Evolutionary conservation across 2,888 invertebrate genomes (phyloP), one percentile per base, ranked within the genome.

Genomic region (Sarcophaga subvicina): DNA sequence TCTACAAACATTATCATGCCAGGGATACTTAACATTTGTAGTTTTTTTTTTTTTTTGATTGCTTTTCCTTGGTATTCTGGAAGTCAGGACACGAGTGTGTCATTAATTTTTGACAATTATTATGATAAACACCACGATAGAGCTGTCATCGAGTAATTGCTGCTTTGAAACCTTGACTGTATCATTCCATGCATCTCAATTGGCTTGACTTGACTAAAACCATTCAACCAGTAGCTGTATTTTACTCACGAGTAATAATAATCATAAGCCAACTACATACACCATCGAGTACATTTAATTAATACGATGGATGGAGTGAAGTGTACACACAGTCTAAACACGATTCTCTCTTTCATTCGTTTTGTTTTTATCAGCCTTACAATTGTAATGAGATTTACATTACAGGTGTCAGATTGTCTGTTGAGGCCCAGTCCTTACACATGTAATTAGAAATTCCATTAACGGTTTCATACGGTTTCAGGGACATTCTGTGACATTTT

Each of bases 31-130:
- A 37, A 37, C 37, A 37, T 37, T 37, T 37, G 37, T 37, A 37
- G 5, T 37, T 37, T 37, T 37, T 37, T 27, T 27, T 37, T 5
- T 4, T 0, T 27, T 37, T 5, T 37, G 8, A 11, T 11, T 17
- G 10, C 11, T 17, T 22, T 14, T 64, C 27, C 14, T 17, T 14
- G 14, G 12, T 12, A 45, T 62, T 70, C 80, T 63, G 12, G 20
- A 67, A 87, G 84, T 87, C 84, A 84, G 87, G 84, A 87, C 84
- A 87, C 81, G 84, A 84, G 85, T 76, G 70, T 37, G 80, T 78
- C 85, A 87, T 85, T 83, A 88, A 76, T 88, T 76, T 87, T 82
- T 81, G 85, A 88, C 88, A 85, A 85, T 85, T 88, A 88, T 83
- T 85, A 83, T 87, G 88, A 88, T 81, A 80, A 85, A 81, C 80